Base-by-base conservation (phyloP, 2,113 vertebrate genomes). In the Cygnus atratus region DNA sequence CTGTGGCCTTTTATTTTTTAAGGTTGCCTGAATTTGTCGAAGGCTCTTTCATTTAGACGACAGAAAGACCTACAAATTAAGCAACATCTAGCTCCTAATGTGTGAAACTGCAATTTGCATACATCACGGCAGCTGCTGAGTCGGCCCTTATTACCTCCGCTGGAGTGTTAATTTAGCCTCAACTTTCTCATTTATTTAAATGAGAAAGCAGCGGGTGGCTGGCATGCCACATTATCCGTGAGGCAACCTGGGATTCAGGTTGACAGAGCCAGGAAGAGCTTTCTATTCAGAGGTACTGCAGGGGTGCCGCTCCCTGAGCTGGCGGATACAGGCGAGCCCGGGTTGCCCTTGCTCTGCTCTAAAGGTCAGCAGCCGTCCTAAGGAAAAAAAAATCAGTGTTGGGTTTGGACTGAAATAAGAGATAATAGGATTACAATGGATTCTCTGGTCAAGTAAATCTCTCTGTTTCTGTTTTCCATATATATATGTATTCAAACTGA, bases 61-160 rank as follows among this genome's bases (percentile, higher is more conserved):
- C 29, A 63, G 81, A 80, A 95, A 95, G 72, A 78, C 52, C 24
- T 90, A 95, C 92, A 95, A 95, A 96, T 95, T 87, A 96, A 94
- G 79, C 88, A 95, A 85, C 96, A 93, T 89, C 91, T 55, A 94
- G 71, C 57, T 92, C 52, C 94, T 95, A 96, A 96, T 90, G 96
- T 96, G 94, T 92, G 94, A 94, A 97, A 96, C 94, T 86, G 92
- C 93, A 96, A 96, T 97, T 96, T 96, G 96, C 96, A 96, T 96
- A 95, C 57, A 93, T 88, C 94, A 75, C 22, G 48, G 85, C 91
- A 96, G 91, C 92, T 96, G 95, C 96, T 96, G 93, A 59, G 90
- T 80, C 13, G 59, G 84, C 91, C 91, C 96, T 95, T 96, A 96
- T 95, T 96, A 87, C 91, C 94, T 95, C 96, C 1, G 25, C 93